These are phyloP conservation scores for Rhincodon typus DNA, from an alignment of 2,797 vertebrate genomes.

Conservation along the genomic window DNA sequence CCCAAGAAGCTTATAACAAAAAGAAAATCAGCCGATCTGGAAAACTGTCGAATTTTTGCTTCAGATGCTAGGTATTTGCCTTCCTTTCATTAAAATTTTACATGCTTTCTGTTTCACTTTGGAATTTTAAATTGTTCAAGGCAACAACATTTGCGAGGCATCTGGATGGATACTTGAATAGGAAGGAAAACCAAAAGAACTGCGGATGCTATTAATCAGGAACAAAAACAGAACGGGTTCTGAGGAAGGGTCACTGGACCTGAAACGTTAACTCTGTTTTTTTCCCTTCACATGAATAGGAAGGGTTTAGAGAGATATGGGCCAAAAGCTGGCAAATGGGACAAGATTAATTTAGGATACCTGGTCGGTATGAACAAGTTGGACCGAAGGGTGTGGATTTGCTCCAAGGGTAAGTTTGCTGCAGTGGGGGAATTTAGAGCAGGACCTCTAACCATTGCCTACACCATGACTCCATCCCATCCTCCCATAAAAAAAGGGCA, in stretches of 20 bases:
- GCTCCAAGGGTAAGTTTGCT: not conserved
- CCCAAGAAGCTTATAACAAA: not conserved
- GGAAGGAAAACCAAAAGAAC: too few relatives aligned
- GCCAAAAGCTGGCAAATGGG: too few relatives aligned
- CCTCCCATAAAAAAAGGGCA: not conserved
- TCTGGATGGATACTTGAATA: too few relatives aligned
- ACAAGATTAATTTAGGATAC: too few relatives aligned
- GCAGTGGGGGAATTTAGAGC: not conserved
- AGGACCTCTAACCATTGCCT: not conserved
- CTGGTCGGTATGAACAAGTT: not conserved
- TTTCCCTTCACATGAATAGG: too few relatives aligned
- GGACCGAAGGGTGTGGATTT: too few relatives aligned
- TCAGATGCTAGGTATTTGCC: not conserved
- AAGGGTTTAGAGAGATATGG: too few relatives aligned
- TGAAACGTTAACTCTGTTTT: too few relatives aligned
- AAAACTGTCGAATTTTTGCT: not conserved
- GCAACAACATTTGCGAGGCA: too few relatives aligned
- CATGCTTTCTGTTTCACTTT: not conserved
- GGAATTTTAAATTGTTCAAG: slow-evolving; percentile 8
- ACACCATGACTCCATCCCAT: not conserved
- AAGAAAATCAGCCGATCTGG: not conserved
- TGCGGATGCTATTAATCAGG: too few relatives aligned
- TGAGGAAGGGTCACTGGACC: too few relatives aligned
- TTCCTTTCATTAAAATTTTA: not conserved
- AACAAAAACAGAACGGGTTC: too few relatives aligned